Conservation (phyloP, 2,113 vertebrate species). For the Thermophis baileyi region DNA sequence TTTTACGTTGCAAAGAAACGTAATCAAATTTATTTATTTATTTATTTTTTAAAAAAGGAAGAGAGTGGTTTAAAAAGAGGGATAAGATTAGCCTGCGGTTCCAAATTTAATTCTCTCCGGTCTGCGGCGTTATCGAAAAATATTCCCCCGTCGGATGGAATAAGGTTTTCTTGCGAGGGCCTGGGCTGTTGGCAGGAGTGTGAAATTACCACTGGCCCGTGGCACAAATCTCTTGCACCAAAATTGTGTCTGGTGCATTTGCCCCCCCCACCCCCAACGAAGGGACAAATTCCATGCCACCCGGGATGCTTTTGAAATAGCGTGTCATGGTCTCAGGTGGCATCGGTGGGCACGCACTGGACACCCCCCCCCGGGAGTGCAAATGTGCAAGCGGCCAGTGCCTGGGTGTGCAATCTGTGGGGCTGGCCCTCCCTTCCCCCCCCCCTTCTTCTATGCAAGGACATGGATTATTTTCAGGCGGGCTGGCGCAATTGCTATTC, state of each 20-base stretch:
- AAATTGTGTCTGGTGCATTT: neutral
- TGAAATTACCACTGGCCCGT: no score
- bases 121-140: neutral
- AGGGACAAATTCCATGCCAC: neutral
- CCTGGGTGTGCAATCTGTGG: neutral
- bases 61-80: no score
- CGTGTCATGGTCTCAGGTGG: neutral
- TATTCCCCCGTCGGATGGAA: neutral
- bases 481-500: neutral
- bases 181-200: no score
- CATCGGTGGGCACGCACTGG: neutral
- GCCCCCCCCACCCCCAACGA: accelerated
- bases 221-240: neutral
- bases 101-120: neutral
- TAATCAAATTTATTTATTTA: no score
- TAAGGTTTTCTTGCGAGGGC: no score
- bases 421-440: neutral
- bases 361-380: accelerated
- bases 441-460: no score
- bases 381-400: neutral
- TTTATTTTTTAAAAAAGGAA: no score
- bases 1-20: no score
- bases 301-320: neutral
- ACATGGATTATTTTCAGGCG: neutral
- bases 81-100: no score